phyloP scores from a whole-genome alignment of 2,113 vertebrate species.

The Colossoma macropomum region DNA sequence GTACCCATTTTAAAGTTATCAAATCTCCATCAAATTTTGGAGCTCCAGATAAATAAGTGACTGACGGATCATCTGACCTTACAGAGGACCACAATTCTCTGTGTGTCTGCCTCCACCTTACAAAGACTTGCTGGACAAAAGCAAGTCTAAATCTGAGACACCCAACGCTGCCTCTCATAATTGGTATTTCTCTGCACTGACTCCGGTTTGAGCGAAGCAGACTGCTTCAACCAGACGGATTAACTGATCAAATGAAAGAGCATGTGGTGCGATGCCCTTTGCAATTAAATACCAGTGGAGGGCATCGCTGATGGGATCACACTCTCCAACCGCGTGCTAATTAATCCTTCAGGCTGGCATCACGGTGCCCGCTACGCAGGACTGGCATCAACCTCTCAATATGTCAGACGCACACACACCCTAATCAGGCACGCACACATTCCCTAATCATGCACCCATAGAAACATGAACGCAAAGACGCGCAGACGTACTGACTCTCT shows the following conservation, averaged over 20 bases:
- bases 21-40: neutral
- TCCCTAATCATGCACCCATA: neutral
- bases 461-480: neutral
- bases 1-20: neutral
- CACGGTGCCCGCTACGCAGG: conserved; percentile 20
- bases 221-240: conserved; percentile 52
- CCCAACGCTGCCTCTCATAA: conserved; percentile 38
- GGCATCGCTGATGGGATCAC: conserved; percentile 51
- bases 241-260: conserved; percentile 54
- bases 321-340: conserved; percentile 47
- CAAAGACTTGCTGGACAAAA: conserved; percentile 8
- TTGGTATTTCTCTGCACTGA: conserved; percentile 17
- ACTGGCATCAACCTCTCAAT: conserved; percentile 28
- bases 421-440: neutral
- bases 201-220: conserved; percentile 28
- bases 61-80: neutral
- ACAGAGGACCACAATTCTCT: neutral
- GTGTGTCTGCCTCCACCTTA: neutral
- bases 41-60: neutral
- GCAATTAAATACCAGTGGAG: conserved; percentile 55
- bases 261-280: conserved; percentile 50
- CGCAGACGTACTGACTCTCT: neutral
- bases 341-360: conserved; percentile 52
- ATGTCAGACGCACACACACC: neutral
- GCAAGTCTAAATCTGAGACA: neutral